A percentile compares a stretch with the other conserved stretches of the same genome.
Conservation (phyloP, 2,113 vertebrate genomes). For the Cathartes aura region DNA sequence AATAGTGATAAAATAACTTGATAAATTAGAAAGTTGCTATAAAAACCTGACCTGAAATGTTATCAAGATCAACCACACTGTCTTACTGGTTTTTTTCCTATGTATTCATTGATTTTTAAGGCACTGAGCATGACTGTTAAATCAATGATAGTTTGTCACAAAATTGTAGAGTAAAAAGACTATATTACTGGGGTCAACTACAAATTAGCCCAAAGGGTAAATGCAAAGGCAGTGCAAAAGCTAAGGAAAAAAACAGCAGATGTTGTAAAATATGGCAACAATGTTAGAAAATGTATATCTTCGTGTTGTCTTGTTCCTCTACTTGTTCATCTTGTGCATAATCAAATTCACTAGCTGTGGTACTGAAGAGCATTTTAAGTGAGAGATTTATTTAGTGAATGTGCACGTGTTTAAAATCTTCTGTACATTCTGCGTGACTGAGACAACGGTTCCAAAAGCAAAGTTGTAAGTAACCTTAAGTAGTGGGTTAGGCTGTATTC, state of each 20-base stretch:
- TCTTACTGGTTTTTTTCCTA: not conserved
- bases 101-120: constrained; percentile 72
- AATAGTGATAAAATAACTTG: constrained; percentile 66
- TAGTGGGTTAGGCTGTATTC: not conserved
- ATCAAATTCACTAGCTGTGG: not conserved
- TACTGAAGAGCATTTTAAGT: not conserved
- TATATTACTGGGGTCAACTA: constrained; percentile 68
- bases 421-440: not conserved
- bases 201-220: constrained; percentile 76
- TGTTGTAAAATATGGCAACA: constrained; percentile 39
- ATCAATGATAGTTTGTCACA: constrained; percentile 75
- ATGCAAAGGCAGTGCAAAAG: constrained; percentile 52
- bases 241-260: not conserved
- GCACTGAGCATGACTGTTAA: constrained; percentile 51
- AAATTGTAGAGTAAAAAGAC: constrained; percentile 65
- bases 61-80: constrained; percentile 52
- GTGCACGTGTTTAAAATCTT: not conserved
- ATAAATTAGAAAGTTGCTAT: constrained; percentile 66
- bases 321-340: not conserved
- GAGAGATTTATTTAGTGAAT: not conserved
- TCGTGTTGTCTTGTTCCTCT: not conserved
- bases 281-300: not conserved
- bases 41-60: constrained; percentile 63
- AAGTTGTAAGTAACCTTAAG: not conserved
- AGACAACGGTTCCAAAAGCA: not conserved